Base-by-base conservation (phyloP, 1,140 invertebrate species). In the Contarinia nasturtii region DNA sequence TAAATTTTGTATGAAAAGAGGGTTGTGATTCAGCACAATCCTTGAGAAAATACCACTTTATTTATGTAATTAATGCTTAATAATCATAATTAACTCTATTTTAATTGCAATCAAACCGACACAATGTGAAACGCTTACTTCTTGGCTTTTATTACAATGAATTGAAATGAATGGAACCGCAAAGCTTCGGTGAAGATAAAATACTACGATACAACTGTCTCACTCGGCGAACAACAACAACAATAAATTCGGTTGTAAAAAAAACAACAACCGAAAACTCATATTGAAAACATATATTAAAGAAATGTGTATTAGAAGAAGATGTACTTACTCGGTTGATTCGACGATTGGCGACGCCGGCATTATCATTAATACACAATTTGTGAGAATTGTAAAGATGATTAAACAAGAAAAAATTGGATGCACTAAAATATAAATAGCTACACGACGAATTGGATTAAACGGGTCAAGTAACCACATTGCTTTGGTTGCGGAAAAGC, bases 301-400 rank as follows among this genome's bases (percentile, higher is more conserved):
- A 45, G 37, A 48, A n/a, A n/a, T n/a, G n/a, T n/a, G n/a, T n/a
- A n/a, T n/a, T n/a, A n/a, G n/a, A n/a, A n/a, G n/a, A n/a, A n/a
- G n/a, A 49, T 48, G 20, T 71, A 88, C 88, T 91, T 75, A 97
- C 91, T 97, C 92, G 67, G 89, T 88, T 67, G 86, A 88, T 74
- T 95, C 90, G 67, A 93, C 83, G 59, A 80, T 82, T 60, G 85
- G 85, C 67, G 84, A 86, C 53, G 82, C 79, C 67, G 86, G 84
- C 81, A 95, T 88, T 71, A 94, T 92, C 87, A 98, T 94, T 72
- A 97, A 82, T 67, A 96, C 82, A 75, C 92, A 96, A 74, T 97
- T 98, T 67, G 83, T 77, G 65, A 97, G 77, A 71, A 98, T 98
- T 61, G 92, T 96, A 56, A 86, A 83, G 67, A 97, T 96, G 69